These are phyloP conservation scores for Dascillus cervinus DNA, from an alignment of 2,888 invertebrate species.

Conservation along the genomic window DNA sequence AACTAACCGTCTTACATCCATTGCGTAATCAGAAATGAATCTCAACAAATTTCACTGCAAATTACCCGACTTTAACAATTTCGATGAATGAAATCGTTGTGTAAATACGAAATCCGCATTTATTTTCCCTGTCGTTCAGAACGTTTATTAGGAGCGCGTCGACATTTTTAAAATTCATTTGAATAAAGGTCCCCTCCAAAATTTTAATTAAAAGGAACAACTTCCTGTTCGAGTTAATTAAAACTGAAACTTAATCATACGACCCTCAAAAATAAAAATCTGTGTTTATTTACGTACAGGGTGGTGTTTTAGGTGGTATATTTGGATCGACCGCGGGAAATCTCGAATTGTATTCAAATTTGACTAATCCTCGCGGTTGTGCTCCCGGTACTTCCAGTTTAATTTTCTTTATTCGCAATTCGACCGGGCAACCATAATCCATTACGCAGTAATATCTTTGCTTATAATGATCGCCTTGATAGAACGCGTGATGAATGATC, in stretches of 20 bases:
- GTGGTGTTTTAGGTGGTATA: conserved; percentile 5
- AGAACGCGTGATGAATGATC: conserved; percentile 36
- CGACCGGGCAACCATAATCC: conserved; percentile 39
- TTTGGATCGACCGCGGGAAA: conserved; percentile 25
- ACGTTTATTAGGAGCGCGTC: background rate
- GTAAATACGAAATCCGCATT: no score
- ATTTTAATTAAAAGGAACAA: conserved; percentile 6
- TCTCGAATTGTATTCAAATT: conserved; percentile 30
- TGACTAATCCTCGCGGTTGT: conserved; percentile 26
- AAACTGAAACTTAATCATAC: conserved; percentile 5
- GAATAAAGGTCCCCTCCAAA: background rate
- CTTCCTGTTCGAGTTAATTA: conserved; percentile 8
- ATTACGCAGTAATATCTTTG: conserved; percentile 49
- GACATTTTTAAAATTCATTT: background rate
- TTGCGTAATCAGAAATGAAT: no score
- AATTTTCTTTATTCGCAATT: conserved; percentile 33
- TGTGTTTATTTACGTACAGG: no score
- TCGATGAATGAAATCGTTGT: conserved; percentile 3
- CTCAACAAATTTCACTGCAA: no score
- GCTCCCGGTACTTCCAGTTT: conserved; percentile 23
- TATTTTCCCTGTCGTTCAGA: background rate
- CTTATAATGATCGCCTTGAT: conserved; percentile 44
- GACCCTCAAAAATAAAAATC: no score
- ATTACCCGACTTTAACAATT: no score
- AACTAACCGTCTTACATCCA: no score